These are phyloP conservation scores for Pangasius sanitwongsei DNA, from an alignment of 2,797 vertebrate genomes.

Conservation along the genomic window DNA sequence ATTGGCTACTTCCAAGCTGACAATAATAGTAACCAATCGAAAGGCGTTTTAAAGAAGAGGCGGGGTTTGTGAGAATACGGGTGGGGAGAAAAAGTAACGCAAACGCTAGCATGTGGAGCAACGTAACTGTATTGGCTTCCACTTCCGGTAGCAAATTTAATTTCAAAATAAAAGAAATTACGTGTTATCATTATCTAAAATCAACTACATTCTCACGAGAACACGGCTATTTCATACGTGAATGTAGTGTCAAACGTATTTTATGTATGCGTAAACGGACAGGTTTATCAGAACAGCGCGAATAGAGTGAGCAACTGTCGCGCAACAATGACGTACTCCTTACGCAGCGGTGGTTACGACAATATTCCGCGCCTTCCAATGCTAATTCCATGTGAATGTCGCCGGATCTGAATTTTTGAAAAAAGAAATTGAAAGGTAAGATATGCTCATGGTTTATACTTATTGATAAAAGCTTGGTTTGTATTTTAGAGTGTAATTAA, in stretches of 20 bases:
- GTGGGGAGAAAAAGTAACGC: not conserved
- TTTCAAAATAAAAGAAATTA: conserved; percentile 27
- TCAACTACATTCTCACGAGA: too few relatives aligned
- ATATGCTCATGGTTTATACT: not conserved
- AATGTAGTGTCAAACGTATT: not conserved
- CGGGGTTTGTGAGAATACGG: not conserved
- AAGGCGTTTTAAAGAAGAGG: not conserved
- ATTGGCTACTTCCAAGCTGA: not conserved
- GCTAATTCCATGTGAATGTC: conserved; percentile 67
- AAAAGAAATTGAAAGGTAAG: conserved; percentile 60
- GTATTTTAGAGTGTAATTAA: too few relatives aligned
- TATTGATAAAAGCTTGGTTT: not conserved
- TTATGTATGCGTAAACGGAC: not conserved
- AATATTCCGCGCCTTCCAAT: conserved; percentile 63
- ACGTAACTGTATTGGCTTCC: not conserved
- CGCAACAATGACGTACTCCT: not conserved
- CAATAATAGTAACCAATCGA: not conserved
- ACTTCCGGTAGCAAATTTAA: not conserved
- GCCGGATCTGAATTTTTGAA: not conserved
- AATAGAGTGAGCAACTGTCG: not conserved
- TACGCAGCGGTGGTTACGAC: conserved; percentile 49
- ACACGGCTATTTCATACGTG: not conserved
- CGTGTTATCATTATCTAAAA: not conserved
- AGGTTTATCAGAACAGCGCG: not conserved
- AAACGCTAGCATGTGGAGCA: not conserved